These are phyloP conservation scores for Leuctra nigra DNA, from an alignment of 2,888 invertebrate genomes.

Conservation along the genomic window DNA sequence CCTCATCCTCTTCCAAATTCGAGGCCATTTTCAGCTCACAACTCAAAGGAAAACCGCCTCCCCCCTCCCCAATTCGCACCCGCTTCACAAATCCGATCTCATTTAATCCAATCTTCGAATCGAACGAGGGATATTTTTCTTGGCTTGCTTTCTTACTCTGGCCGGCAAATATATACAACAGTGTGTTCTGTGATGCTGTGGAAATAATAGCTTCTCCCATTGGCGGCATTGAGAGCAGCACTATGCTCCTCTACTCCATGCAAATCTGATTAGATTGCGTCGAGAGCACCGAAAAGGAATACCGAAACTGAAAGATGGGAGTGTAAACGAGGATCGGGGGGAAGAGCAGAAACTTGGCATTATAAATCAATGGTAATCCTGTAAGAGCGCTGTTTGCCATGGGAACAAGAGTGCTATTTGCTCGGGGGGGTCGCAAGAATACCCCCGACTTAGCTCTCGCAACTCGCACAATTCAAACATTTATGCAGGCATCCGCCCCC, in stretches of 20 bases:
- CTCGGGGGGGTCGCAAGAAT: background rate
- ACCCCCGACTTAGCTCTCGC: constrained; percentile 4
- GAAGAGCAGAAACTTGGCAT: background rate
- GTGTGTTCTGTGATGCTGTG: background rate
- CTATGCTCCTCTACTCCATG: background rate
- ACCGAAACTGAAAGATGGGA: background rate
- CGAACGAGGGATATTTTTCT: constrained; percentile 10
- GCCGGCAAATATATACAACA: constrained; percentile 6
- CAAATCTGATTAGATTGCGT: background rate
- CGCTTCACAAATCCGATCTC: constrained; percentile 20
- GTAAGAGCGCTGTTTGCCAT: constrained; percentile 11
- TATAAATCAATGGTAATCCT: constrained; percentile 19
- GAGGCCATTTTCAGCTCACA: constrained; percentile 20
- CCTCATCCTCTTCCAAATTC: constrained; percentile 5
- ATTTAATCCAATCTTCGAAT: constrained; percentile 22
- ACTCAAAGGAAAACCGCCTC: constrained; percentile 15
- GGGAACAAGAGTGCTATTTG: constrained; percentile 16
- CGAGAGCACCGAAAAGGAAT: constrained; percentile 6
- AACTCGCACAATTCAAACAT: constrained; percentile 12
- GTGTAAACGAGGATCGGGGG: background rate
- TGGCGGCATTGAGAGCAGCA: too few species aligned
- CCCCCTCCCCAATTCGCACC: constrained; percentile 2
- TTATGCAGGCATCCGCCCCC: background rate
- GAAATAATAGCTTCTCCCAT: constrained; percentile 1
- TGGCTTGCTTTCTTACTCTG: background rate